A percentile compares a stretch with the other conserved stretches of the same genome.
Evolutionary conservation across 2,797 vertebrate genomes (phyloP).

Genomic region (Anguilla marmorata): DNA sequence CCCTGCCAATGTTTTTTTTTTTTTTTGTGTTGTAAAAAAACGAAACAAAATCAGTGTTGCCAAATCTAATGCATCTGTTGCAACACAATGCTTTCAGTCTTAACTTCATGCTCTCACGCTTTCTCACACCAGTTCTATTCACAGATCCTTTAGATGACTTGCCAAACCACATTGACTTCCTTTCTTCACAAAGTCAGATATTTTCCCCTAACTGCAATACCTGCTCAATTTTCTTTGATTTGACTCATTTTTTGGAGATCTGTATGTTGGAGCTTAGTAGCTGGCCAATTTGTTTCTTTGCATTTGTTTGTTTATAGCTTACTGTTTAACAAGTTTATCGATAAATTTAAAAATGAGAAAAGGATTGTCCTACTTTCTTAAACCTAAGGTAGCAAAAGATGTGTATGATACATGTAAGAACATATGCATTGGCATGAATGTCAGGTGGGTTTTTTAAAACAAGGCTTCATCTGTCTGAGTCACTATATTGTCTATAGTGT

Average conservation of each 20-base stretch:
- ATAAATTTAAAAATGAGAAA: neutral
- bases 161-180: neutral
- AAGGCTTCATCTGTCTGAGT: neutral
- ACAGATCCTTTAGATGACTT: neutral
- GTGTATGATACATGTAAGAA: neutral
- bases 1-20: neutral
- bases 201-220: neutral
- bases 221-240: no score
- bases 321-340: neutral
- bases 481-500: neutral
- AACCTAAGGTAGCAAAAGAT: neutral
- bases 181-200: neutral
- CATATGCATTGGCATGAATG: neutral
- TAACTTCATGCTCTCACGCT: neutral
- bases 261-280: neutral
- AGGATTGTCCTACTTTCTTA: neutral
- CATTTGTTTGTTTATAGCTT: neutral
- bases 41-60: no score
- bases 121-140: no score
- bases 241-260: neutral
- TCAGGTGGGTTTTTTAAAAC: neutral
- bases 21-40: no score
- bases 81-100: neutral
- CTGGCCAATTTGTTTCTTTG: neutral
- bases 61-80: no score